Percentiles rank a stretch among this genome's conserved stretches.
phyloP scores from a whole-genome alignment of 2,888 invertebrate species.

The Thereva nobilitata region DNA sequence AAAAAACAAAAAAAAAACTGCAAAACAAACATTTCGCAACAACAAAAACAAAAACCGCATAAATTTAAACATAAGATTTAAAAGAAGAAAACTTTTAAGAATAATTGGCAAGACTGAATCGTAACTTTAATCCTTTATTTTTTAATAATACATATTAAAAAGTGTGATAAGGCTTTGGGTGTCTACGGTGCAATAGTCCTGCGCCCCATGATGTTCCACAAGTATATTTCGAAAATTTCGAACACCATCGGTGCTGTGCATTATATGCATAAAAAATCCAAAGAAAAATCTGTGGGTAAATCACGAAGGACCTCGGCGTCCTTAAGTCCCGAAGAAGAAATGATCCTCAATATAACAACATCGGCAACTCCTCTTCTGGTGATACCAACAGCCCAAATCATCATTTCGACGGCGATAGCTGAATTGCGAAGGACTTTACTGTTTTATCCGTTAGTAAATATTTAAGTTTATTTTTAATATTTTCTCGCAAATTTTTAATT shows the following conservation, averaged over 20 bases:
- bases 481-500: constrained; percentile 38
- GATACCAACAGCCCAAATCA: constrained; percentile 59
- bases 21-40: no score
- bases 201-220: constrained; percentile 51
- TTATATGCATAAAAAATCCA: constrained; percentile 42
- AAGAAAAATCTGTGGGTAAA: constrained; percentile 37
- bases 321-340: constrained; percentile 31
- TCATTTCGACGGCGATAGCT: constrained; percentile 60
- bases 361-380: constrained; percentile 53
- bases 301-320: background rate
- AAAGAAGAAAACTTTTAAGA: background rate
- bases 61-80: no score
- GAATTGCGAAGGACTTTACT: constrained; percentile 59
- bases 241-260: constrained; percentile 49
- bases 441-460: constrained; percentile 60
- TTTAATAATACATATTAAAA: background rate
- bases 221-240: constrained; percentile 55
- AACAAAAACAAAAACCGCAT: no score
- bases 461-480: constrained; percentile 25
- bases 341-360: constrained; percentile 27
- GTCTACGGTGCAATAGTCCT: background rate
- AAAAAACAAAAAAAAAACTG: no score
- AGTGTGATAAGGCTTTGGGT: no score
- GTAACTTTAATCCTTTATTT: background rate
- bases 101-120: constrained; percentile 8